These are phyloP conservation scores for Pedetes capensis DNA, from an alignment of 2,113 vertebrate species.

Conservation along the genomic window DNA sequence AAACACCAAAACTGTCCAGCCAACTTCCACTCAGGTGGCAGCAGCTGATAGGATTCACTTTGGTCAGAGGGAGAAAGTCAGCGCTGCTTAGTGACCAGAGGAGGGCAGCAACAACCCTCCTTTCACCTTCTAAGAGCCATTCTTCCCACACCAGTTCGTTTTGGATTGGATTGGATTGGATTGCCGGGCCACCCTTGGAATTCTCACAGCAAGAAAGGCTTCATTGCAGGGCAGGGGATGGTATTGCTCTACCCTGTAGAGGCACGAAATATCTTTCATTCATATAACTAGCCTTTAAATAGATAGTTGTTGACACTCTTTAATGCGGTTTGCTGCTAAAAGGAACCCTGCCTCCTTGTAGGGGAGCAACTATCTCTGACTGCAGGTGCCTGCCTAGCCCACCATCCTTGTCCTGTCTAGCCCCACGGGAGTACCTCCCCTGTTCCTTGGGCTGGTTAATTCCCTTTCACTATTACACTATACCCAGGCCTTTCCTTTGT, in stretches of 20 bases:
- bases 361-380: neutral
- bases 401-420: neutral
- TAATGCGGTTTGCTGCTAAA: neutral
- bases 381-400: neutral
- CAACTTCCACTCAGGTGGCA: neutral
- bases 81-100: constrained; percentile 15
- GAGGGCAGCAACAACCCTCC: constrained; percentile 51
- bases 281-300: neutral
- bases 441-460: neutral
- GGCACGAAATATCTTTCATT: neutral
- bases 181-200: neutral
- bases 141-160: neutral
- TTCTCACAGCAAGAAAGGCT: neutral
- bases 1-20: neutral
- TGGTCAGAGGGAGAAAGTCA: neutral
- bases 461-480: neutral
- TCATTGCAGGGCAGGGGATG: neutral
- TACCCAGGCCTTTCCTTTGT: neutral
- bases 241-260: too few species aligned
- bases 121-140: neutral
- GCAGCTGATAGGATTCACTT: rapidly evolving
- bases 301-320: neutral
- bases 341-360: neutral
- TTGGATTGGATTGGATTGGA: neutral
- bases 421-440: neutral